Percentiles rank a stretch among this genome's conserved stretches.
phyloP scores from a whole-genome alignment of 2,113 vertebrate species.

The Oreocharis arfaki region DNA sequence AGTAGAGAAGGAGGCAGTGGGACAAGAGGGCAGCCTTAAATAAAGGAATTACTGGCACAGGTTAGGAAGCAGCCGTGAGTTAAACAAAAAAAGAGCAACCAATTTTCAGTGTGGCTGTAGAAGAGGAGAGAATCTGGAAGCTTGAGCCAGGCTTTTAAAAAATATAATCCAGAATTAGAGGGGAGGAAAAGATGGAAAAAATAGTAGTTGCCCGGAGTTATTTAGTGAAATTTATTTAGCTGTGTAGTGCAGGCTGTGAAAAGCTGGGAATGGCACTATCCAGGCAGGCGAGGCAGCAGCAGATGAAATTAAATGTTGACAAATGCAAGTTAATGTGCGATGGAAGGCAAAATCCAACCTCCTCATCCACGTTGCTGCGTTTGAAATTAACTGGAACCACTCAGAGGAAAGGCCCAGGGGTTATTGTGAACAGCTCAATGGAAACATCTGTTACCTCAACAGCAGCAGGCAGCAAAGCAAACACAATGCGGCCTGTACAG shows the following conservation, averaged over 20 bases:
- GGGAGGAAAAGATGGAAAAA: not conserved
- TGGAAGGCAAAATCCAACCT: slow-evolving; percentile 27
- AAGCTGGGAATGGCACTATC: not conserved
- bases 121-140: not conserved
- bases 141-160: not conserved
- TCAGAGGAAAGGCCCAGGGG: slow-evolving; percentile 41
- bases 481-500: not conserved
- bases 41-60: not conserved
- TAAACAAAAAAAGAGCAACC: not conserved
- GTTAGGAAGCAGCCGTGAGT: not conserved
- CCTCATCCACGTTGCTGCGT: slow-evolving; percentile 31
- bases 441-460: slow-evolving; percentile 45
- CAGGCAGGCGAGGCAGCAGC: not conserved
- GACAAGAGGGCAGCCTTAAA: not conserved
- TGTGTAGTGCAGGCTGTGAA: not conserved
- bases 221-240: not conserved
- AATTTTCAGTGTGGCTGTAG: not conserved
- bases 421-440: slow-evolving; percentile 45
- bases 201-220: not conserved
- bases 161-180: not conserved
- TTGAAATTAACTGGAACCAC: slow-evolving; percentile 51
- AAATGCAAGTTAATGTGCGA: slow-evolving; percentile 49
- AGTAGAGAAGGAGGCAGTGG: not conserved
- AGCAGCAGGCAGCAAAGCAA: slow-evolving; percentile 34
- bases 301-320: slow-evolving; percentile 58